These are phyloP conservation scores for Cistogaster globosa DNA, from an alignment of 2,888 invertebrate genomes.

Conservation along the genomic window DNA sequence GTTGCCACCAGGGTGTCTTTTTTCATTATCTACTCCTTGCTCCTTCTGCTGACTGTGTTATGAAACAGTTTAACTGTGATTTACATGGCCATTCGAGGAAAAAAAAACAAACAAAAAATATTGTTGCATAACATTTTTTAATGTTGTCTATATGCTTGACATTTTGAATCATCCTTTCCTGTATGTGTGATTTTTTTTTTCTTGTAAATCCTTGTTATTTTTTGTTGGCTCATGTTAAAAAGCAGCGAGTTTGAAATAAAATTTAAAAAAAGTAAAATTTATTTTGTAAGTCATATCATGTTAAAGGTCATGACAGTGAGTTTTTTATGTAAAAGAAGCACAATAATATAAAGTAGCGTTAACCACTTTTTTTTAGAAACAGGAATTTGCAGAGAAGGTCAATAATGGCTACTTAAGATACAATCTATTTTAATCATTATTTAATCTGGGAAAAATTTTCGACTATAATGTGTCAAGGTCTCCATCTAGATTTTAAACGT, in stretches of 20 bases:
- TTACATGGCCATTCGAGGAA: constrained; percentile 7
- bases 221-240: constrained; percentile 49
- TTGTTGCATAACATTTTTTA: constrained; percentile 4
- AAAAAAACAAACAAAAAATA: constrained; percentile 30
- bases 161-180: constrained; percentile 25
- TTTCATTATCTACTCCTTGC: constrained; percentile 12
- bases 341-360: constrained; percentile 25
- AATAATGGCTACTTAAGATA: too few species aligned
- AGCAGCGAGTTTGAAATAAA: constrained; percentile 52
- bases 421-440: too few species aligned
- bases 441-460: too few species aligned
- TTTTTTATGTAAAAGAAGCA: too few species aligned
- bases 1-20: constrained; percentile 35
- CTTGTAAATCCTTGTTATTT: neutral
- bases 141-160: constrained; percentile 1
- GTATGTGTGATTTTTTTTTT: constrained; percentile 39
- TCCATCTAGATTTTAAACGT: too few species aligned
- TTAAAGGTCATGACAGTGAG: constrained; percentile 6
- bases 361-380: neutral
- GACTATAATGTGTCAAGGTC: too few species aligned
- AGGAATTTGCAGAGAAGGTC: too few species aligned
- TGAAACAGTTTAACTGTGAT: constrained; percentile 51
- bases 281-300: constrained; percentile 13
- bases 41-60: neutral
- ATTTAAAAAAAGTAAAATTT: constrained; percentile 13